phyloP scores from a whole-genome alignment of 1,140 invertebrate genomes.

The Drosophila kurseongensis region DNA sequence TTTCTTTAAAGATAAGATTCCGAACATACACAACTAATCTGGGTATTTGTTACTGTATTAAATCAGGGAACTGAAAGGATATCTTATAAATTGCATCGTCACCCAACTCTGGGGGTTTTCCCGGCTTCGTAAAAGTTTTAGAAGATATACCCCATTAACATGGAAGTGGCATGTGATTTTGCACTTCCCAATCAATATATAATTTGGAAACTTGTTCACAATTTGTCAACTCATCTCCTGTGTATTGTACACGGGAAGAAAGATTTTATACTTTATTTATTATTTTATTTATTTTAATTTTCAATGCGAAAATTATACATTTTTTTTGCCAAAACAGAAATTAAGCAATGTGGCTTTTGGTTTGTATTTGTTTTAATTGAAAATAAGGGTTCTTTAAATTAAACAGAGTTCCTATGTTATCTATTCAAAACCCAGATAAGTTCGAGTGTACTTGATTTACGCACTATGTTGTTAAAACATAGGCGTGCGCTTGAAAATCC shows the following conservation, averaged over 20 bases:
- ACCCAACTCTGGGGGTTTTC: neutral
- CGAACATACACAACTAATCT: neutral
- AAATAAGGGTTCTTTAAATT: too few species aligned
- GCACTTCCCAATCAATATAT: slow-evolving; percentile 31
- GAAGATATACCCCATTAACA: slow-evolving; percentile 3
- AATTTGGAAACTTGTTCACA: slow-evolving; percentile 15
- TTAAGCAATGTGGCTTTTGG: too few species aligned
- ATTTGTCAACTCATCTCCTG: slow-evolving; percentile 50
- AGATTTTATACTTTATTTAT: neutral
- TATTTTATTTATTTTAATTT: neutral
- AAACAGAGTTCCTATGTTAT: too few species aligned
- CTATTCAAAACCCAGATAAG: neutral
- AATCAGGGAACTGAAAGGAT: slow-evolving; percentile 8
- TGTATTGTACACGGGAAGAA: slow-evolving; percentile 10
- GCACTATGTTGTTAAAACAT: neutral
- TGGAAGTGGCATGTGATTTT: neutral
- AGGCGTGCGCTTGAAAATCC: neutral
- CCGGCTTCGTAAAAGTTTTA: neutral
- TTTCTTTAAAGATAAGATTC: neutral
- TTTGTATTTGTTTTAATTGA: too few species aligned
- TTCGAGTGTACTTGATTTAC: slow-evolving; percentile 3
- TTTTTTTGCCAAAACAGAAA: neutral
- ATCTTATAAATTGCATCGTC: slow-evolving; percentile 3
- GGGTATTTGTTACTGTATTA: too few species aligned
- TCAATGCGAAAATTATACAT: neutral